These are phyloP conservation scores for Silvanus unidentatus DNA, from an alignment of 2,888 invertebrate genomes.

Conservation along the genomic window DNA sequence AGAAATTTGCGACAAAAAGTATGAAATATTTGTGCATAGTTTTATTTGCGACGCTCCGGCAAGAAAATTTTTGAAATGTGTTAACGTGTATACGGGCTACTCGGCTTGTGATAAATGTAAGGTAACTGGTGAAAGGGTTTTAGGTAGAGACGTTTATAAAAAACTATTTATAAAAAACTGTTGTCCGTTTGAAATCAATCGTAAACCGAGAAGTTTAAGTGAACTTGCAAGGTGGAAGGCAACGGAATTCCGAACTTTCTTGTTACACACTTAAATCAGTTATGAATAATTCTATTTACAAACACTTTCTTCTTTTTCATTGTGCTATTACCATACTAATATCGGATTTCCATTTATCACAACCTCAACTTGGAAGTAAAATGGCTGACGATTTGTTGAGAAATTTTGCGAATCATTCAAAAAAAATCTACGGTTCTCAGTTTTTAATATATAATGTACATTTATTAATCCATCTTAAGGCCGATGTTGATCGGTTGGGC, in stretches of 20 bases:
- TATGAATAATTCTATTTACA: constrained; percentile 1
- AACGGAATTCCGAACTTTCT: constrained; percentile 2
- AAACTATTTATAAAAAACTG: constrained; percentile 2
- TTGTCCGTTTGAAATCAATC: constrained; percentile 5
- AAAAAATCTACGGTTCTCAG: constrained; percentile 4
- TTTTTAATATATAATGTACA: constrained; percentile 10
- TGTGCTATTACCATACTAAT: constrained; percentile 6
- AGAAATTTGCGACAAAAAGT: neutral
- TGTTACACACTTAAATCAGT: constrained; percentile 5
- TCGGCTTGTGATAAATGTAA: constrained; percentile 21
- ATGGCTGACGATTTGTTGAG: neutral
- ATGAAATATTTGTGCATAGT: constrained; percentile 12
- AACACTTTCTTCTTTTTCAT: constrained; percentile 9
- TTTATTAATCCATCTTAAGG: constrained; percentile 3
- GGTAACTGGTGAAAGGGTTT: constrained; percentile 9
- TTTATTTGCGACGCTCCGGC: constrained; percentile 24
- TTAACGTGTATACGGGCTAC: constrained; percentile 18
- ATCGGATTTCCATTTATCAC: neutral
- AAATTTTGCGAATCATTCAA: constrained; percentile 6
- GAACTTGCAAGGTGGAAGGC: constrained; percentile 5
- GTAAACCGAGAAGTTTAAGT: constrained; percentile 5
- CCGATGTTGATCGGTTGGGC: constrained; percentile 8
- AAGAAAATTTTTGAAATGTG: constrained; percentile 18
- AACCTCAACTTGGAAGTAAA: constrained; percentile 1
- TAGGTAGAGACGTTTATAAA: neutral